phyloP scores from a whole-genome alignment of 2,113 vertebrate genomes.

The Typhlomys cinereus region DNA sequence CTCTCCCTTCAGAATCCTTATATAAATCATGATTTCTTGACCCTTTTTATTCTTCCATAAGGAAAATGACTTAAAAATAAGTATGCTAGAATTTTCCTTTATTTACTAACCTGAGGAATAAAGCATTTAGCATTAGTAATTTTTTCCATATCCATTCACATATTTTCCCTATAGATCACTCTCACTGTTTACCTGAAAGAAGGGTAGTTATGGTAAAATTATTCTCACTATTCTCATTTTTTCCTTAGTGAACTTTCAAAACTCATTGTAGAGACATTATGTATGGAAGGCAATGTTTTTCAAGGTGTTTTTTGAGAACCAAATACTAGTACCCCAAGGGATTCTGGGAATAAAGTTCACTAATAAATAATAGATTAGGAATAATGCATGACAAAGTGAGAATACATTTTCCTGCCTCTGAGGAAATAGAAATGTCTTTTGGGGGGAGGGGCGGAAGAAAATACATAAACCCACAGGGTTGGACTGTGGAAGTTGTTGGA shows the following conservation, averaged over 20 bases:
- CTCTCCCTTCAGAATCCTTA: background rate
- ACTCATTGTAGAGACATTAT: background rate
- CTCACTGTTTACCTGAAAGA: background rate
- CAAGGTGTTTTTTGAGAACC: background rate
- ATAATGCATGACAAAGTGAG: slow-evolving; percentile 9
- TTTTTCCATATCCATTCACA: background rate
- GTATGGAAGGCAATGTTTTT: slow-evolving; percentile 3
- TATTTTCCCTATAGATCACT: background rate
- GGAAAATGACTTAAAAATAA: background rate
- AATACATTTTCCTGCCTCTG: background rate
- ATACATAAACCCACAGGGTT: background rate
- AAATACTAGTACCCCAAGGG: slow-evolving; percentile 1
- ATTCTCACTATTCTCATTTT: background rate
- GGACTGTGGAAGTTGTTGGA: background rate
- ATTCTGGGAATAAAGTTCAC: slow-evolving; percentile 55
- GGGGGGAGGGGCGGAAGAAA: background rate
- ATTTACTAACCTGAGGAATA: background rate
- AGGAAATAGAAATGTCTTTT: background rate
- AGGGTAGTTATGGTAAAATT: background rate
- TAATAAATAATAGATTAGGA: slow-evolving; percentile 61
- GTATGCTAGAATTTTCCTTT: background rate
- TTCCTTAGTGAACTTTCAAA: slow-evolving; percentile 23
- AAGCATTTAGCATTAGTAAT: background rate
- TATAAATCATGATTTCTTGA: background rate
- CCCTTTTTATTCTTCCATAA: background rate